These are phyloP conservation scores for Phrynocephalus forsythii DNA, from an alignment of 2,797 vertebrate genomes.

Conservation along the genomic window DNA sequence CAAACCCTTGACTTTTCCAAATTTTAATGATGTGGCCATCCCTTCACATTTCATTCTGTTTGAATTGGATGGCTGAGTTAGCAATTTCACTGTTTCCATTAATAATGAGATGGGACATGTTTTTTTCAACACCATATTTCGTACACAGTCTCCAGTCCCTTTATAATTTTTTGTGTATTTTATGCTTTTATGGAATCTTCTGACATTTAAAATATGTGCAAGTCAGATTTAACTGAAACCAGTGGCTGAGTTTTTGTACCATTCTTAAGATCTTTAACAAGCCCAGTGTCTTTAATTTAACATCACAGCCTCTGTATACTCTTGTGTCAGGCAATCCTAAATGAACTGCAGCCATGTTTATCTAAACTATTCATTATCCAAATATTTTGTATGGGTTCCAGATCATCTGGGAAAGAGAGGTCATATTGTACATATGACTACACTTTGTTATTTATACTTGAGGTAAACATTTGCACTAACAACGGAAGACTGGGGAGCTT, in stretches of 20 bases:
- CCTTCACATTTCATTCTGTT: slow-evolving; percentile 63
- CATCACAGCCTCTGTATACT: not conserved
- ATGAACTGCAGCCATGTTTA: slow-evolving; percentile 30
- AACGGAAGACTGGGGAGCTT: not conserved
- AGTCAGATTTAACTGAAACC: slow-evolving; percentile 1
- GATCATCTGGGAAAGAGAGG: slow-evolving; percentile 22
- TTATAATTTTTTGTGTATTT: slow-evolving; percentile 42
- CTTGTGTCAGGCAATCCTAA: slow-evolving; percentile 20
- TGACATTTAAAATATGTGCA: slow-evolving; percentile 48
- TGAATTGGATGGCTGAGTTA: slow-evolving; percentile 48
- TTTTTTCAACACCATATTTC: slow-evolving; percentile 59
- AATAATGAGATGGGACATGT: slow-evolving; percentile 51
- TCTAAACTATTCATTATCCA: slow-evolving; percentile 30
- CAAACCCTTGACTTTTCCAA: slow-evolving; percentile 54
- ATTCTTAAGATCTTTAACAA: slow-evolving; percentile 15
- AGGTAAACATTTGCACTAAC: slow-evolving; percentile 28
- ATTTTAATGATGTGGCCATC: slow-evolving; percentile 43
- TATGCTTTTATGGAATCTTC: slow-evolving; percentile 49
- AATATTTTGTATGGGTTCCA: slow-evolving; percentile 33
- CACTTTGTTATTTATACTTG: slow-evolving; percentile 27
- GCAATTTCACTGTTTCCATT: slow-evolving; percentile 56
- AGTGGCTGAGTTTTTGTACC: not conserved
- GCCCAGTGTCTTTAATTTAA: not conserved
- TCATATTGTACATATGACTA: not conserved
- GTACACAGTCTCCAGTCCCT: slow-evolving; percentile 57